Percentiles rank a stretch among this genome's conserved stretches.
Conservation (phyloP, 2,888 invertebrate genomes). For the Trissoscelio sp. region DNA sequence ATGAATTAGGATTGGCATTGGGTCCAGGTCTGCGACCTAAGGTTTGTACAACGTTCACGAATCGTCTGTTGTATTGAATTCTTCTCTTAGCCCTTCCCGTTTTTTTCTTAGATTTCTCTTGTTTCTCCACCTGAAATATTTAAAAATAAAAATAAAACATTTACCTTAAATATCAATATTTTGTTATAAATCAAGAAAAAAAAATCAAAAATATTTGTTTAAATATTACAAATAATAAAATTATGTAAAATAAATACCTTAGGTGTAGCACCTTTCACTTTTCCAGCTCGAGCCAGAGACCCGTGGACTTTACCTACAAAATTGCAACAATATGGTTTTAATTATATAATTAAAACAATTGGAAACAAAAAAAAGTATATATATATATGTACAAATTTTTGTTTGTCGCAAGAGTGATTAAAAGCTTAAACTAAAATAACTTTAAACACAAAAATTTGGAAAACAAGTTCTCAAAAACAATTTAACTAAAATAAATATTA, state of each 20-base stretch:
- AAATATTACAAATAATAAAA: too few species aligned
- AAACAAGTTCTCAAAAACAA: too few species aligned
- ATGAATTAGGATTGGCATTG: conserved; percentile 92
- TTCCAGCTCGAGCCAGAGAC: conserved; percentile 99
- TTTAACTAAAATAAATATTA: too few species aligned
- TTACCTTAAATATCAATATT: too few species aligned
- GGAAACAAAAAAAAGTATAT: too few species aligned
- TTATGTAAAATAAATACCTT: conserved; percentile 87
- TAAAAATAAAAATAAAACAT: neutral
- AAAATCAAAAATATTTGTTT: too few species aligned
- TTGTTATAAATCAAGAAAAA: too few species aligned
- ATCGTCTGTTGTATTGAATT: conserved; percentile 99
- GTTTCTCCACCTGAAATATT: conserved; percentile 92
- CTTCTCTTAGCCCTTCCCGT: conserved; percentile 99
- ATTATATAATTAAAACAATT: neutral
- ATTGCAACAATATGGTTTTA: conserved; percentile 27
- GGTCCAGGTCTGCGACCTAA: conserved; percentile 98
- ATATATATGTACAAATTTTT: too few species aligned
- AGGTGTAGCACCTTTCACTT: conserved; percentile 99
- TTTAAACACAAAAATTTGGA: too few species aligned
- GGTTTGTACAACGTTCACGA: conserved; percentile 97
- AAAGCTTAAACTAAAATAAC: conserved; percentile 18
- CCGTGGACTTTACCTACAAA: conserved; percentile 97
- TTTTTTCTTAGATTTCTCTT: conserved; percentile 99
- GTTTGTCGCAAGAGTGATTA: conserved; percentile 49